Evolutionary conservation across 2,113 vertebrate genomes (phyloP).

Genomic region (Gnathonemus longibarbis): DNA sequence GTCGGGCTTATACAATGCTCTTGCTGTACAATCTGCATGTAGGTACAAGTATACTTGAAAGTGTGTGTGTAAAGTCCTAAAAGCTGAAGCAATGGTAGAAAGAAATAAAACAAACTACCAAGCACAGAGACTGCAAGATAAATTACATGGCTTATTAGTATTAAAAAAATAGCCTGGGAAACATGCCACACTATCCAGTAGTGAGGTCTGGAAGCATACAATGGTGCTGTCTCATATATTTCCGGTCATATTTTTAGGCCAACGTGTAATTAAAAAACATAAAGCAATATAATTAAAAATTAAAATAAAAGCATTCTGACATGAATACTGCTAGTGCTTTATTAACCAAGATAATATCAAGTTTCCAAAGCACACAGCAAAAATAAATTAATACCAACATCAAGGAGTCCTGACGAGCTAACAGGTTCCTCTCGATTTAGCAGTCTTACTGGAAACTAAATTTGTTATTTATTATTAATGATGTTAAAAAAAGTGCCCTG

Average conservation of each 20-base stretch:
- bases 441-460: background rate
- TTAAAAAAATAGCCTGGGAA: constrained; percentile 21
- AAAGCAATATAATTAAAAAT: background rate
- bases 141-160: constrained; percentile 17
- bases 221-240: constrained; percentile 19
- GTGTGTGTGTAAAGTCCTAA: constrained; percentile 20
- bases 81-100: constrained; percentile 32
- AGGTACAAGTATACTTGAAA: constrained; percentile 23
- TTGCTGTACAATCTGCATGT: constrained; percentile 48
- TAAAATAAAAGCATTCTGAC: background rate
- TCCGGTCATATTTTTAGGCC: background rate
- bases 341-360: constrained; percentile 5
- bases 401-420: background rate
- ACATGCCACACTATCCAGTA: constrained; percentile 36
- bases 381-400: constrained; percentile 4
- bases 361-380: constrained; percentile 24
- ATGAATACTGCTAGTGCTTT: constrained; percentile 33
- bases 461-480: background rate
- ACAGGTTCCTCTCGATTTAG: background rate
- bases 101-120: constrained; percentile 22
- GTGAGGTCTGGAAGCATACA: constrained; percentile 25
- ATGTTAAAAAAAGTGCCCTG: background rate
- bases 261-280: constrained; percentile 10
- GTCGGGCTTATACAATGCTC: constrained; percentile 46
- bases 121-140: constrained; percentile 16